Base-by-base conservation (phyloP, 2,113 vertebrate genomes). In the Zapus hudsonius region DNA sequence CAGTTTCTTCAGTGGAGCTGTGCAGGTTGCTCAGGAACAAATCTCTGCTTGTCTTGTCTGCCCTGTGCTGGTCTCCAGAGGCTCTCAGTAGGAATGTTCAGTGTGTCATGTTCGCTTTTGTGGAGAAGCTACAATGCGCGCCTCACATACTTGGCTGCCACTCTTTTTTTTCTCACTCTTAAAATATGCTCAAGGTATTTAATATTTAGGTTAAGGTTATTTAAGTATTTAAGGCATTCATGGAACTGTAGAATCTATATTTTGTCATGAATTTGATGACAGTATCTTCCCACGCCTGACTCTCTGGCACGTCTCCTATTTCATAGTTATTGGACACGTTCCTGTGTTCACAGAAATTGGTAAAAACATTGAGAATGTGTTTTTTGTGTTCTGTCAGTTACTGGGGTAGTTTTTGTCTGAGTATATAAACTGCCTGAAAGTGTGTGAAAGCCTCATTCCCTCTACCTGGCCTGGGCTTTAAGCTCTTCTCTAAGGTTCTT, bases 211-310 rank as follows among this genome's bases (percentile, higher is more conserved):
- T 57, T 69, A 52, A n/a, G n/a, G n/a, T 47, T 85, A 17, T 78
- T 94, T 90, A 17, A 66, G 80, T 70, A 69, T 85, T 47, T 64
- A 92, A 90, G 38, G 79, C 31, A 40, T 64, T 84, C 27, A 33
- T 25, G 16, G 42, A 75, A 36, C 72, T 90, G 47, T 38, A 47
- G 47, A 67, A 82, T 82, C 40, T 11, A 25, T 87, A 13, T 83
- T 92, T 84, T 78, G 29, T 94, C 31, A 31, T 59, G 25, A 67
- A 61, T 73, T 93, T 90, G 84, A 27, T 88, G 74, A n/a, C 40
- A 83, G 0, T 87, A 10, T 85, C 67, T 88, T 76, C 33, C 69
- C 27, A 76, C 61, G 64, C 52, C 40, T 61, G 44, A 36, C 63
- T 84, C 42, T 87, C 44, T 64, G 52, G 27, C 81, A 76, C 42